A percentile compares a stretch with the other conserved stretches of the same genome.
phyloP scores from a whole-genome alignment of 2,797 vertebrate genomes.

The Phyllotis vaccarum region DNA sequence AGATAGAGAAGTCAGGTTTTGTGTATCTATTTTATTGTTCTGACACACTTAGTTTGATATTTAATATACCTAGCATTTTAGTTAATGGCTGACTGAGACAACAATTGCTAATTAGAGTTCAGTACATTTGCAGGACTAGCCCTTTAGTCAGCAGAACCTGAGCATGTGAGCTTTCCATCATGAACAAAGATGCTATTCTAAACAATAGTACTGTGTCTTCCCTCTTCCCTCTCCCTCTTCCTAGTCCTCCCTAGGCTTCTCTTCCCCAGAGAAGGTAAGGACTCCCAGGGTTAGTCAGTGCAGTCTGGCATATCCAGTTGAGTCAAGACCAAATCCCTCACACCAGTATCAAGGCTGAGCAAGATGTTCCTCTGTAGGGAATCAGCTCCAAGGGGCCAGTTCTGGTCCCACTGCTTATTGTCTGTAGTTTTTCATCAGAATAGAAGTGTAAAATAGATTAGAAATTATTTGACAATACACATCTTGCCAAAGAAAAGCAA shows the following conservation, averaged over 20 bases:
- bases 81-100: not conserved
- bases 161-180: not conserved
- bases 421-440: not conserved
- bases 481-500: not conserved
- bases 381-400: too few relatives aligned
- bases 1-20: not conserved
- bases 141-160: not conserved
- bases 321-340: too few relatives aligned
- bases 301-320: too few relatives aligned
- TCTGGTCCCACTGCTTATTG: too few relatives aligned
- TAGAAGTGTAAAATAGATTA: not conserved
- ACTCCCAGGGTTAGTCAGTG: too few relatives aligned
- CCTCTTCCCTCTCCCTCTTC: too few relatives aligned
- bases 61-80: not conserved
- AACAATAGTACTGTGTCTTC: not conserved
- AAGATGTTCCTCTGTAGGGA: too few relatives aligned
- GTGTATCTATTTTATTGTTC: slow-evolving; percentile 49
- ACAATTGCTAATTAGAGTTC: not conserved
- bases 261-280: too few relatives aligned
- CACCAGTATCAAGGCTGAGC: too few relatives aligned
- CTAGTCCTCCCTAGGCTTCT: too few relatives aligned
- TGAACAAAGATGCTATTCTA: not conserved
- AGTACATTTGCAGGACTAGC: not conserved
- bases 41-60: slow-evolving; percentile 34
- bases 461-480: not conserved